phyloP scores from a whole-genome alignment of 2,888 invertebrate genomes.

The Ectemnius lituratus region DNA sequence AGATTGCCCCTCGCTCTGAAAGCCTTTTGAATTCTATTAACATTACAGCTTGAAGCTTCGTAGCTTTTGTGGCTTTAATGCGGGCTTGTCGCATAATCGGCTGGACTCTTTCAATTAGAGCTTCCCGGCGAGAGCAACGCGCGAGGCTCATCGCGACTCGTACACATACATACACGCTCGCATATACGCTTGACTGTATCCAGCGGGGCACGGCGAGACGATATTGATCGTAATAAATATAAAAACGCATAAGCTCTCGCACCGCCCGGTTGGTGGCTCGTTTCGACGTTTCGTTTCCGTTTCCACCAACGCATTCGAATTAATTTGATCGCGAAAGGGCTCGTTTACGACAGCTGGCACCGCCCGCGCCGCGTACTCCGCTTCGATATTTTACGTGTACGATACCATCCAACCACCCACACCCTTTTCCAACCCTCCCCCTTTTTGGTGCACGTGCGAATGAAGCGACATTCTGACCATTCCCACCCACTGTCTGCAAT shows the following conservation, averaged over 20 bases:
- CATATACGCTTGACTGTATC: constrained; percentile 21
- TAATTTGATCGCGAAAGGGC: constrained; percentile 25
- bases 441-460: constrained; percentile 13
- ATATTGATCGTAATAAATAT: constrained; percentile 7
- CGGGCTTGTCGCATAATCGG: constrained; percentile 9
- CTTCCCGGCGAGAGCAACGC: not conserved
- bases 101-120: constrained; percentile 6
- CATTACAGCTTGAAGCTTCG: not conserved
- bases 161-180: not conserved
- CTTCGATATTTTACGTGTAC: constrained; percentile 24
- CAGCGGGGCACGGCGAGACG: not conserved
- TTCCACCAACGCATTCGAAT: constrained; percentile 1
- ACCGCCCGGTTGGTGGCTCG: no score
- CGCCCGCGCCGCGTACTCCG: not conserved
- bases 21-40: constrained; percentile 4
- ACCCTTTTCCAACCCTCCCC: no score
- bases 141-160: not conserved
- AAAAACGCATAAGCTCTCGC: not conserved
- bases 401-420: not conserved
- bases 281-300: not conserved
- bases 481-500: no score
- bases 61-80: constrained; percentile 1
- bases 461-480: constrained; percentile 17
- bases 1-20: constrained; percentile 8
- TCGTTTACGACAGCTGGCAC: constrained; percentile 19